Conservation (phyloP, 2,888 invertebrate genomes). For the Aleiodes testaceus region DNA sequence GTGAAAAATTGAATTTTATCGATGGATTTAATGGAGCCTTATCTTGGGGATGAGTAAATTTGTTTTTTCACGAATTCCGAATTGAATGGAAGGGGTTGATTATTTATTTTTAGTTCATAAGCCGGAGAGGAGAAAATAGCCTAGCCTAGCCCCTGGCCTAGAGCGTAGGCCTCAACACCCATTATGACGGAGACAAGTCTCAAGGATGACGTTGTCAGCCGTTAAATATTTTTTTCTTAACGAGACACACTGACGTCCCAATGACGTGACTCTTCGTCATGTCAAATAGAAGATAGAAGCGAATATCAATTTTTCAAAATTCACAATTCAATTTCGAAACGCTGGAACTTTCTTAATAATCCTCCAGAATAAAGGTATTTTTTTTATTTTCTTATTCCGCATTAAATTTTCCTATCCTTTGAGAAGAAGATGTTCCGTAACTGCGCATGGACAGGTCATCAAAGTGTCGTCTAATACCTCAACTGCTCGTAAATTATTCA, state of each 20-base stretch:
- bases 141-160: slow-evolving; percentile 71
- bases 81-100: slow-evolving; percentile 27
- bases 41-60: not conserved
- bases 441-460: no score
- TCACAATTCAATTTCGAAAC: no score
- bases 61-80: not conserved
- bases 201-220: slow-evolving; percentile 41
- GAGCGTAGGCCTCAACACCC: slow-evolving; percentile 67
- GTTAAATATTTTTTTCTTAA: slow-evolving; percentile 35
- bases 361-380: no score
- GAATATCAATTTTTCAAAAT: slow-evolving; percentile 3
- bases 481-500: no score
- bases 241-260: slow-evolving; percentile 34
- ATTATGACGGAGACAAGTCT: slow-evolving; percentile 47
- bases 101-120: slow-evolving; percentile 66
- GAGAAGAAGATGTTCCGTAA: no score
- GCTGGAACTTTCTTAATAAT: no score
- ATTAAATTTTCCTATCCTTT: no score
- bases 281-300: not conserved
- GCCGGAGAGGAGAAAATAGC: slow-evolving; percentile 67
- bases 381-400: no score
- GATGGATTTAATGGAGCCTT: not conserved
- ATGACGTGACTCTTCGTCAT: slow-evolving; percentile 30
- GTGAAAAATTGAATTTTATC: no score
- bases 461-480: no score